Conservation (phyloP, 2,113 vertebrate genomes). For the Eptatretus burgeri region DNA sequence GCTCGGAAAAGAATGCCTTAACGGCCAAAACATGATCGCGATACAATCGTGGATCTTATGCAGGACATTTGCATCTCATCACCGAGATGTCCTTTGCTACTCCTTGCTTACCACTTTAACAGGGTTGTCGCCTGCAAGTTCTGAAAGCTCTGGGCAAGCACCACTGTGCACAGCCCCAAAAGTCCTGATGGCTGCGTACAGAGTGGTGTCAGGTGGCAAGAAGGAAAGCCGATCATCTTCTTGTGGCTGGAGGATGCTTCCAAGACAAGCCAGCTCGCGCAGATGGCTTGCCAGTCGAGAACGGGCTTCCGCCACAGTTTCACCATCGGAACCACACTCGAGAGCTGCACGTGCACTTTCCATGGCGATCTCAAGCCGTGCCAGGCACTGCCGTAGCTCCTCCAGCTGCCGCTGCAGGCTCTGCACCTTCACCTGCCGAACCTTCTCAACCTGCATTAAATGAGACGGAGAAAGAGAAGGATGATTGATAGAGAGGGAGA, state of each 20-base stretch:
- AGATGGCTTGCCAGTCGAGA: constrained; percentile 83
- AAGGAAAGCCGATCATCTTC: constrained; percentile 87
- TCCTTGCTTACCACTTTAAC: constrained; percentile 22
- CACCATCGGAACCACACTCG: constrained; percentile 61
- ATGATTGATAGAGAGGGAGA: too few species aligned
- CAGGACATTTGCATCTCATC: too few species aligned
- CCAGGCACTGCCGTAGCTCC: constrained; percentile 72
- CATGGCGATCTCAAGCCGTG: constrained; percentile 73
- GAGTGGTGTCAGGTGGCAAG: constrained; percentile 60
- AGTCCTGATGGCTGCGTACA: constrained; percentile 66
- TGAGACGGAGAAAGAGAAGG: too few species aligned
- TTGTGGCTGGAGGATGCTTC: constrained; percentile 58
- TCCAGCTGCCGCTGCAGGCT: constrained; percentile 89
- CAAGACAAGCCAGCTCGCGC: constrained; percentile 63
- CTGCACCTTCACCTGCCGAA: constrained; percentile 90
- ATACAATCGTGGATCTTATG: too few species aligned
- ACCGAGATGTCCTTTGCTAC: too few species aligned
- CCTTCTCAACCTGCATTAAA: constrained; percentile 60
- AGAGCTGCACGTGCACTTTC: constrained; percentile 70
- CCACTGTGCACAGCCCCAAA: constrained; percentile 83
- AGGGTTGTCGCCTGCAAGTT: constrained; percentile 64
- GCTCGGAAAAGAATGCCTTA: too few species aligned
- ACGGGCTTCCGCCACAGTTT: constrained; percentile 45
- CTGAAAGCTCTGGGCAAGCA: constrained; percentile 65
- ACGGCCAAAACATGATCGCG: too few species aligned